phyloP scores from a whole-genome alignment of 2,113 vertebrate species.

The Rhinoptilus africanus region DNA sequence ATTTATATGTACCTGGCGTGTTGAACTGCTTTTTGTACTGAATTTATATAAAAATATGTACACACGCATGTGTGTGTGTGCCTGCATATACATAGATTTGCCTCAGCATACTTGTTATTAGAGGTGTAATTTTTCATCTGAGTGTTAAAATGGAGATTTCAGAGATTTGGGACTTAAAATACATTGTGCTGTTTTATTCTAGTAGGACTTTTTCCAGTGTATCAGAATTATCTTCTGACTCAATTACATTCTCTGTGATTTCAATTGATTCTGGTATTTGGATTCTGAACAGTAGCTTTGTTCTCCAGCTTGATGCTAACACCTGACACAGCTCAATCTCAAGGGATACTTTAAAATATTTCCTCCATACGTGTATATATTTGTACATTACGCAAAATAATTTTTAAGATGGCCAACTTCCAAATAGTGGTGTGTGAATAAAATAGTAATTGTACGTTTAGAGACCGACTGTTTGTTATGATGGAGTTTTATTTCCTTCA shows the following conservation, averaged over 20 bases:
- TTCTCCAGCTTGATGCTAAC: not conserved
- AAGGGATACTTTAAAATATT: not conserved
- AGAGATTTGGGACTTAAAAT: not conserved
- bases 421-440: not conserved
- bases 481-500: not conserved
- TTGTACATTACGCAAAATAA: not conserved
- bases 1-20: not conserved
- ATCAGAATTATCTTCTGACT: not conserved
- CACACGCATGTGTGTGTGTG: rapidly evolving
- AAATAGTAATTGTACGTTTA: not conserved
- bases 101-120: not conserved
- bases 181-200: not conserved
- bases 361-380: not conserved
- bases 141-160: not conserved
- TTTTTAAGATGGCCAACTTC: not conserved
- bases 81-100: not conserved
- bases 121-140: not conserved
- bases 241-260: not conserved
- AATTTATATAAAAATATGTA: not conserved
- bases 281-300: not conserved
- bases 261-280: not conserved
- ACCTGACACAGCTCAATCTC: not conserved
- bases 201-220: not conserved
- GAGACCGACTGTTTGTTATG: not conserved
- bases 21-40: not conserved